Conservation (phyloP, 2,888 invertebrate genomes). For the Andricus quercusramuli region DNA sequence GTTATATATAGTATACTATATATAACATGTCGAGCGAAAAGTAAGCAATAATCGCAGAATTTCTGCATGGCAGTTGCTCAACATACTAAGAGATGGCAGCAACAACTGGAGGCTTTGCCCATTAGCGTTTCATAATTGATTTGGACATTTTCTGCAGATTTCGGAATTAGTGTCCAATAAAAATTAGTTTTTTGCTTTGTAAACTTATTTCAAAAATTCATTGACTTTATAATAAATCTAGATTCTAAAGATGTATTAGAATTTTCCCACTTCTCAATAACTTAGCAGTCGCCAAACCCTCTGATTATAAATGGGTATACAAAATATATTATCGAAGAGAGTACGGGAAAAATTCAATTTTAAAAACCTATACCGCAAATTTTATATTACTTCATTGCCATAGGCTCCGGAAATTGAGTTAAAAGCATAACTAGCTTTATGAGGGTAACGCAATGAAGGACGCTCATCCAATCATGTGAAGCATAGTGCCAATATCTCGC, state of each 20-base stretch:
- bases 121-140: background rate
- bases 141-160: background rate
- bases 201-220: too few relatives aligned
- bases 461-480: constrained; percentile 23
- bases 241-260: background rate
- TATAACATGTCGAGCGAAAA: too few relatives aligned
- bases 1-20: too few relatives aligned
- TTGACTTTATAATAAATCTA: background rate
- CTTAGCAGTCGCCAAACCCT: too few relatives aligned
- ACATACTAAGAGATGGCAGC: constrained; percentile 49
- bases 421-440: constrained; percentile 50
- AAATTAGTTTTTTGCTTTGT: too few relatives aligned
- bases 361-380: background rate
- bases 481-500: constrained; percentile 18
- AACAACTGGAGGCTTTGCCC: constrained; percentile 39
- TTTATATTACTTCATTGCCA: background rate
- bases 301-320: background rate
- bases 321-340: background rate
- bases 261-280: too few relatives aligned
- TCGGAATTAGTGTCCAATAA: background rate
- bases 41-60: background rate
- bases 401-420: constrained; percentile 52
- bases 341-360: rapidly evolving
- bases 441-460: background rate
- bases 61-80: constrained; percentile 22